Conservation (phyloP, 1,140 invertebrate species). For the Liolophura sinensis region DNA sequence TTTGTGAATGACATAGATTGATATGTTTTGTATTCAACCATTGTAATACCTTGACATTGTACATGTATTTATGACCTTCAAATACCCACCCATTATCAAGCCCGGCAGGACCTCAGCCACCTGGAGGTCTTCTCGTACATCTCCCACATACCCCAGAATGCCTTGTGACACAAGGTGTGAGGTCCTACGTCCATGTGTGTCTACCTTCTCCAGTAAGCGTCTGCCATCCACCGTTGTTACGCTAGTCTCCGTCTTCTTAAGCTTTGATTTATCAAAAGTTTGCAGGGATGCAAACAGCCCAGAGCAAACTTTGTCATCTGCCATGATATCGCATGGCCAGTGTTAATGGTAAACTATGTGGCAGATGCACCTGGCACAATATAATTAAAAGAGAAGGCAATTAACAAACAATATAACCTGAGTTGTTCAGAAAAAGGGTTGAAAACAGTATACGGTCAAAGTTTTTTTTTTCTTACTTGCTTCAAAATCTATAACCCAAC, state of each 20-base stretch:
- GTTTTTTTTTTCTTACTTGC: too few relatives aligned
- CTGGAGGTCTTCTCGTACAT: conserved; percentile 36
- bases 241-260: conserved; percentile 26
- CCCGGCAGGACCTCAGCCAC: conserved; percentile 41
- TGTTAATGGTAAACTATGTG: too few relatives aligned
- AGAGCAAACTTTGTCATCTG: too few relatives aligned
- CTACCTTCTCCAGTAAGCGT: conserved; percentile 30
- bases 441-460: too few relatives aligned
- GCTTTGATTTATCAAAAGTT: conserved; percentile 6
- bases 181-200: conserved; percentile 21
- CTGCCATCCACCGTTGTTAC: conserved; percentile 26
- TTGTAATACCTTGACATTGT: not conserved
- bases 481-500: too few relatives aligned
- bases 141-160: conserved; percentile 32
- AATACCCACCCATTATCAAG: conserved; percentile 39
- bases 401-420: too few relatives aligned
- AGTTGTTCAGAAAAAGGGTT: too few relatives aligned
- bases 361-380: too few relatives aligned
- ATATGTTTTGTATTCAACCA: not conserved
- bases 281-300: too few relatives aligned
- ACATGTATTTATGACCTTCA: not conserved
- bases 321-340: too few relatives aligned
- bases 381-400: too few relatives aligned
- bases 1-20: conserved; percentile 1
- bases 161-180: conserved; percentile 11